A percentile compares a stretch with the other conserved stretches of the same genome.
phyloP scores from a whole-genome alignment of 2,888 invertebrate species.

The Neoaliturus tenellus region DNA sequence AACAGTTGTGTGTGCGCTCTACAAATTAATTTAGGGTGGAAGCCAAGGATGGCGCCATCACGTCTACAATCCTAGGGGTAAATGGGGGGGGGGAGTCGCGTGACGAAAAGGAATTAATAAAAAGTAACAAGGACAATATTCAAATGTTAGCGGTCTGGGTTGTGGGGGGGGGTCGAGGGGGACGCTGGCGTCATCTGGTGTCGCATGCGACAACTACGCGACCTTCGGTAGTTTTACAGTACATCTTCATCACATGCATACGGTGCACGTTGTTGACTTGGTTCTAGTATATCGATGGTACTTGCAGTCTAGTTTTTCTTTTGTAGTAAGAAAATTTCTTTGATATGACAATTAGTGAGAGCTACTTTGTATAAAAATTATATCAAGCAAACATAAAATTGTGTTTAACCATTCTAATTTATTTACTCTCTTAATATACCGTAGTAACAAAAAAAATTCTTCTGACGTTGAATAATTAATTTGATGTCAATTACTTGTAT shows the following conservation, averaged over 20 bases:
- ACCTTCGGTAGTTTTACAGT: neutral
- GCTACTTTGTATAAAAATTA: too few species aligned
- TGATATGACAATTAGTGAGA: too few species aligned
- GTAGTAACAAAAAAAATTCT: too few species aligned
- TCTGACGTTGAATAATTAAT: too few species aligned
- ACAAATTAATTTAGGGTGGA: neutral
- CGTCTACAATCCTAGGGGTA: neutral
- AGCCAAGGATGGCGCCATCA: neutral
- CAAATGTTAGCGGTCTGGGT: neutral
- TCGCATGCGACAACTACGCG: neutral
- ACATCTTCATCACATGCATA: neutral
- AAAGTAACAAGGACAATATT: conserved; percentile 9
- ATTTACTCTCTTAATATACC: too few species aligned
- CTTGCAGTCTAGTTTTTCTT: too few species aligned
- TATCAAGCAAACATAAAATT: too few species aligned
- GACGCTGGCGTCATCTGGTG: neutral
- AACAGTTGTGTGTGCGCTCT: conserved; percentile 1
- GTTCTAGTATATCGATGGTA: too few species aligned
- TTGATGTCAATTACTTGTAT: too few species aligned
- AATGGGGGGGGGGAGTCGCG: neutral
- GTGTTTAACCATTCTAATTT: too few species aligned
- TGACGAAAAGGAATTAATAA: neutral
- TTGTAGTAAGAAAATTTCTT: too few species aligned
- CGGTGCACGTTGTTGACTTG: neutral
- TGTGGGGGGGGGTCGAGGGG: neutral